Evolutionary conservation across 2,113 vertebrate species (phyloP).

Genomic region (Rhinichthys klamathensis): DNA sequence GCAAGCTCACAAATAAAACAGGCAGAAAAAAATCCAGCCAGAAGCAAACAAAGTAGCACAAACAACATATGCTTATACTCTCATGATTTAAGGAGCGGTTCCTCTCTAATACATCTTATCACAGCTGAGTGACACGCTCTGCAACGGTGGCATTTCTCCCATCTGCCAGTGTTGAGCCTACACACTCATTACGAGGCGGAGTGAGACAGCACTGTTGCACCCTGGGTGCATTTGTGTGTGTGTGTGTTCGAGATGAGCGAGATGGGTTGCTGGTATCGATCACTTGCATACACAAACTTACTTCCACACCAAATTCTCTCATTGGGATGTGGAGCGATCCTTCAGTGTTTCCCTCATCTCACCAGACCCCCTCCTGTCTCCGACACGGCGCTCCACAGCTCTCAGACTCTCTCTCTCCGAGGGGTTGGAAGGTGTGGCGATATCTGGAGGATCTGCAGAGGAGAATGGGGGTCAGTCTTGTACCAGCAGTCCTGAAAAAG

Average conservation of each 20-base stretch:
- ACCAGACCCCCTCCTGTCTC: not conserved
- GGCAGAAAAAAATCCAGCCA: constrained; percentile 39
- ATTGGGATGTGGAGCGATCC: constrained; percentile 81
- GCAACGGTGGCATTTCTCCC: constrained; percentile 80
- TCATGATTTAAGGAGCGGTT: constrained; percentile 70
- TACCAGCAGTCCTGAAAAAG: constrained; percentile 80
- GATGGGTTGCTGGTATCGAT: constrained; percentile 81
- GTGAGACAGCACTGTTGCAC: constrained; percentile 70
- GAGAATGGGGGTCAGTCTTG: constrained; percentile 73
- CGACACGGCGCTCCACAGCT: not conserved
- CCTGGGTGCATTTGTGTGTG: constrained; percentile 38
- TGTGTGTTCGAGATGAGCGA: constrained; percentile 54
- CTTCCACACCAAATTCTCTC: constrained; percentile 74
- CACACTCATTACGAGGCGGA: constrained; percentile 82
- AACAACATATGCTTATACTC: constrained; percentile 77
- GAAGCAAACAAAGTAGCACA: constrained; percentile 70
- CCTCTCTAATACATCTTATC: constrained; percentile 72
- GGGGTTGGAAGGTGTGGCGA: constrained; percentile 38
- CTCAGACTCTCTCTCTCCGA: constrained; percentile 32
- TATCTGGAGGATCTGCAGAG: constrained; percentile 53
- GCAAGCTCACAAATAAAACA: constrained; percentile 67
- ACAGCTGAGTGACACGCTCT: constrained; percentile 84
- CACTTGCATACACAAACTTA: constrained; percentile 59
- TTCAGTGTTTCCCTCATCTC: constrained; percentile 37
- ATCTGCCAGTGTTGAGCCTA: constrained; percentile 80